These are phyloP conservation scores for Bombus fervidus DNA, from an alignment of 1,140 invertebrate genomes.

Conservation along the genomic window DNA sequence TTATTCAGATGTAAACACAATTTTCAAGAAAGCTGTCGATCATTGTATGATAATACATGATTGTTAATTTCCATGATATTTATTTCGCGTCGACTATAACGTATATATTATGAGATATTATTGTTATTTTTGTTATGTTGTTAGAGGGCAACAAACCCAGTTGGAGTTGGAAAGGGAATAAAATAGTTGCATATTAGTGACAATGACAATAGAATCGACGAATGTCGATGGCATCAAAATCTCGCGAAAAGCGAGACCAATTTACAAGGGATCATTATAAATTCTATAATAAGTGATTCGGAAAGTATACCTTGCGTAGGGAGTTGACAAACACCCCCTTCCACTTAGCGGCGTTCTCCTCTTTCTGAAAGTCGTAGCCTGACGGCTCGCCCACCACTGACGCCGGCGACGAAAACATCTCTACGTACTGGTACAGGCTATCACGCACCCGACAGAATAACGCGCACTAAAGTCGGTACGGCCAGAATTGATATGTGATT, in stretches of 20 bases:
- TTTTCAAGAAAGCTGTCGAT: neutral
- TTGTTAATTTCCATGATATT: neutral
- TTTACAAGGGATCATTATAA: neutral
- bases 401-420: slow-evolving; percentile 84
- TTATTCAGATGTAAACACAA: neutral
- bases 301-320: slow-evolving; percentile 86
- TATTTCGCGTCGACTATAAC: neutral
- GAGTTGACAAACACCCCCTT: slow-evolving; percentile 92
- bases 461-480: slow-evolving; percentile 17
- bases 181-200: neutral
- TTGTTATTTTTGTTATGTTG: neutral
- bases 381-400: slow-evolving; percentile 84
- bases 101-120: no score
- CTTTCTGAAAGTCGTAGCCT: slow-evolving; percentile 93
- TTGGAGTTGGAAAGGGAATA: neutral
- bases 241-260: neutral
- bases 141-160: neutral
- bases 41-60: neutral
- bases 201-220: slow-evolving; percentile 38
- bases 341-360: slow-evolving; percentile 94
- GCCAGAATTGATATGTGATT: neutral
- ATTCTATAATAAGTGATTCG: slow-evolving; percentile 11
- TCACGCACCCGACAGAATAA: slow-evolving; percentile 36
- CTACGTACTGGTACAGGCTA: slow-evolving; percentile 56
- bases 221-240: neutral